Percentiles rank a stretch among this genome's conserved stretches.
phyloP scores from a whole-genome alignment of 2,113 vertebrate genomes.

The Gallinago undulata region DNA sequence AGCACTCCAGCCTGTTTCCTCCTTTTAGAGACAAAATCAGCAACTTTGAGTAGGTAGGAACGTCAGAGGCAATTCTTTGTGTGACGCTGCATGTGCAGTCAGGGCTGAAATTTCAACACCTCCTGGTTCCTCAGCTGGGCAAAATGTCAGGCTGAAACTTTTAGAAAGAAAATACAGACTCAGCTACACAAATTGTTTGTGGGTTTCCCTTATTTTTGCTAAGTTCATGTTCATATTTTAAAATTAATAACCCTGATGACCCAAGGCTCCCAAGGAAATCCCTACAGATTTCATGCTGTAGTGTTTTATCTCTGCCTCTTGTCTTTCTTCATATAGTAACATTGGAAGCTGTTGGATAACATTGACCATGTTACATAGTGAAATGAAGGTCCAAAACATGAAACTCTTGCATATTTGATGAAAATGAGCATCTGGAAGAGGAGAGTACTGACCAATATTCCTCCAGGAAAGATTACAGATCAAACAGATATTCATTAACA shows the following conservation, averaged over 20 bases:
- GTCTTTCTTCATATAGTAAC: not conserved
- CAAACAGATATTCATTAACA: not conserved
- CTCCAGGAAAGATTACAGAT: not conserved
- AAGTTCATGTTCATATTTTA: not conserved
- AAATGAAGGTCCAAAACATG: not conserved
- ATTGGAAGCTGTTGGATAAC: not conserved
- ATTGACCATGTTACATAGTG: not conserved
- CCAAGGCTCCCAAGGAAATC: not conserved
- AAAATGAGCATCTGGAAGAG: not conserved
- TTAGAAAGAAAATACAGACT: not conserved
- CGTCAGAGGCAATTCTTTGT: not conserved
- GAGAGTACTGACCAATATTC: not conserved
- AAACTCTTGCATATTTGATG: not conserved
- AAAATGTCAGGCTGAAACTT: not conserved
- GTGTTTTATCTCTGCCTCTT: not conserved
- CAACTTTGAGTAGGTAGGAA: not conserved
- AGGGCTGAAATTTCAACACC: not conserved
- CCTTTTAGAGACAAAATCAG: not conserved
- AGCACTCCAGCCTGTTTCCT: not conserved
- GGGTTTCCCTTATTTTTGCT: not conserved
- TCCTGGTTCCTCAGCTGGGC: not conserved
- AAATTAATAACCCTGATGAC: not conserved
- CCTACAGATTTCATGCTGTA: not conserved
- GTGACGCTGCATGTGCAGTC: fast-evolving
- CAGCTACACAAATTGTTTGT: not conserved